phyloP scores from a whole-genome alignment of 2,113 vertebrate species.

The Sciurus niger region DNA sequence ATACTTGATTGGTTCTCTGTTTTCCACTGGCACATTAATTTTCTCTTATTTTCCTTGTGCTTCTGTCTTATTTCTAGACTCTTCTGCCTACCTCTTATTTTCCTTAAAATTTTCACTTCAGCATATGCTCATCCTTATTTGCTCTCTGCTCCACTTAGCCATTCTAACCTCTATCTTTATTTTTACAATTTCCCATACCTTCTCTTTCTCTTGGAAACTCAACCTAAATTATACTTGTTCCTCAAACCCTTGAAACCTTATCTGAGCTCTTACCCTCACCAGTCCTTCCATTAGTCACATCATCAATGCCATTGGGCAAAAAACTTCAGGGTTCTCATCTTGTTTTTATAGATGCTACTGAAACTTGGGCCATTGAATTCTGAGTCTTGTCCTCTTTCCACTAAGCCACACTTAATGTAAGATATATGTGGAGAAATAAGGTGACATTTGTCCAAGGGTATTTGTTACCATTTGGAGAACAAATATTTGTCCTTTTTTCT shows the following conservation, averaged over 20 bases:
- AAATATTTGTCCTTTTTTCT: not conserved
- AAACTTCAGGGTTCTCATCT: not conserved
- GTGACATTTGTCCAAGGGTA: not conserved
- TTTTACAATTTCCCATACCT: not conserved
- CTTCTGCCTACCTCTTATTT: not conserved
- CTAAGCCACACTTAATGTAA: not conserved
- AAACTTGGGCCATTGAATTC: not conserved
- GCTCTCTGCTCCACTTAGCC: not conserved
- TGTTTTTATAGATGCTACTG: not conserved
- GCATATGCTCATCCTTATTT: not conserved
- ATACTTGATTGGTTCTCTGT: not conserved
- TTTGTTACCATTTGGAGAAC: not conserved
- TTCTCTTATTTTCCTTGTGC: not conserved
- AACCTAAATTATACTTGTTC: not conserved
- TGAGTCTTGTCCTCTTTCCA: not conserved
- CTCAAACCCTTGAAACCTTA: not conserved
- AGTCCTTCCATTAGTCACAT: not conserved
- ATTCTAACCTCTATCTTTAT: not conserved
- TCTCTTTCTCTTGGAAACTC: slow-evolving; percentile 16
- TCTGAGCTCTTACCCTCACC: not conserved
- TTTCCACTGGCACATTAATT: not conserved
- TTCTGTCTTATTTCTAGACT: slow-evolving; percentile 9
- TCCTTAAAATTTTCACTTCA: not conserved
- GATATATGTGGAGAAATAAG: not conserved
- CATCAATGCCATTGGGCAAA: not conserved